Conservation (phyloP, 2,888 invertebrate genomes). For the Andrena praecox region DNA sequence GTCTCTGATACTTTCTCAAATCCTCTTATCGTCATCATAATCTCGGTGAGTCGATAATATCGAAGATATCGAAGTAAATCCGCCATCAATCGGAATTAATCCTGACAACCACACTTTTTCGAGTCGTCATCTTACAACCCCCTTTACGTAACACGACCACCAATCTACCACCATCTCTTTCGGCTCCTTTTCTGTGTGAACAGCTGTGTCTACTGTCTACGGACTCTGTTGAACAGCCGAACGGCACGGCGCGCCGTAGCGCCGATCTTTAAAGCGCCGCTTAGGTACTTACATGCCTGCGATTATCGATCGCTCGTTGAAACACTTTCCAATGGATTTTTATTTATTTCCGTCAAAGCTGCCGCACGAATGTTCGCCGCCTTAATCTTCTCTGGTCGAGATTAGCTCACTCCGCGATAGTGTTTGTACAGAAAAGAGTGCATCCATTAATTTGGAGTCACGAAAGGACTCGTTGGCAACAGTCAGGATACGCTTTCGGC, state of each 20-base stretch:
- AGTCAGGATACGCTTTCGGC: neutral
- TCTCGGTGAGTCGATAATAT: neutral
- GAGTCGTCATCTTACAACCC: conserved; percentile 43
- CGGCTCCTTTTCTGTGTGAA: conserved; percentile 20
- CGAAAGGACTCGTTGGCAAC: neutral
- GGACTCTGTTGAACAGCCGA: neutral
- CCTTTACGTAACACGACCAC: conserved; percentile 33
- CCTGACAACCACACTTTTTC: conserved; percentile 21
- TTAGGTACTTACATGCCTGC: neutral
- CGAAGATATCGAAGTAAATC: neutral
- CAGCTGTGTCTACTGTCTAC: conserved; percentile 19
- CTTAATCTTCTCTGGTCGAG: neutral
- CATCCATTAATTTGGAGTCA: neutral
- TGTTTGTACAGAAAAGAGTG: neutral
- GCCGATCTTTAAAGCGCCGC: conserved; percentile 30
- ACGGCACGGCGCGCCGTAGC: neutral
- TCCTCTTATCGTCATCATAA: neutral
- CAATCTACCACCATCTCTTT: conserved; percentile 9
- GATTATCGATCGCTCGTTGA: conserved; percentile 63
- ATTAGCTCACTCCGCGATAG: neutral
- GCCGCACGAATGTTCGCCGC: conserved; percentile 1
- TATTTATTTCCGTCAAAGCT: conserved; percentile 59
- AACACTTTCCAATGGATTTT: conserved; percentile 60
- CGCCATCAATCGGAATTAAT: neutral
- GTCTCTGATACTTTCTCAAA: neutral